Conservation (phyloP, 2,113 vertebrate genomes). For the Etheostoma cragini region DNA sequence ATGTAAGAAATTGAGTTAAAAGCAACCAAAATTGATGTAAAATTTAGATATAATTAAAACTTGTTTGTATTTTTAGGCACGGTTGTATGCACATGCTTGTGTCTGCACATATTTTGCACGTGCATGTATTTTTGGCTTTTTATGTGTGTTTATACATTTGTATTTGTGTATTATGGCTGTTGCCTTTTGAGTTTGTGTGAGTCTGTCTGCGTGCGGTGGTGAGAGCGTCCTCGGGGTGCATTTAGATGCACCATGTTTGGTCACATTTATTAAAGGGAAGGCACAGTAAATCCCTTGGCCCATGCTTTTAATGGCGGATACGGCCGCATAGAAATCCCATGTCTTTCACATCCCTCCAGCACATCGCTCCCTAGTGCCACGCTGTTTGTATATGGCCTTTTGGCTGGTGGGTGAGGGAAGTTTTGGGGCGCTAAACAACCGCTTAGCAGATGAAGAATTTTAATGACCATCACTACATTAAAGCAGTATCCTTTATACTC, state of each 20-base stretch:
- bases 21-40: neutral
- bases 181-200: constrained; percentile 1
- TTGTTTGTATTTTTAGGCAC: neutral
- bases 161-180: neutral
- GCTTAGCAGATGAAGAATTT: constrained; percentile 81
- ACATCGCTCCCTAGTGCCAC: constrained; percentile 46
- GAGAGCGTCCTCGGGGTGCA: constrained; percentile 58
- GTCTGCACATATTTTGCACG: neutral
- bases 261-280: constrained; percentile 76
- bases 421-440: constrained; percentile 63
- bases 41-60: neutral
- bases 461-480: constrained; percentile 73
- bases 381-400: constrained; percentile 69
- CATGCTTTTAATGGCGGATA: constrained; percentile 56
- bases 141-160: neutral
- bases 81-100: neutral
- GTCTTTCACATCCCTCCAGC: constrained; percentile 74
- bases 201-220: constrained; percentile 53
- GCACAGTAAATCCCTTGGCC: constrained; percentile 69
- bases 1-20: neutral
- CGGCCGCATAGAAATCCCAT: constrained; percentile 60
- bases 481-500: constrained; percentile 67
- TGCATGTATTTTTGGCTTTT: neutral
- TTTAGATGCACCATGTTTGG: constrained; percentile 71
- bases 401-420: constrained; percentile 33